phyloP scores from a whole-genome alignment of 2,113 vertebrate genomes.

The Empidonax traillii region DNA sequence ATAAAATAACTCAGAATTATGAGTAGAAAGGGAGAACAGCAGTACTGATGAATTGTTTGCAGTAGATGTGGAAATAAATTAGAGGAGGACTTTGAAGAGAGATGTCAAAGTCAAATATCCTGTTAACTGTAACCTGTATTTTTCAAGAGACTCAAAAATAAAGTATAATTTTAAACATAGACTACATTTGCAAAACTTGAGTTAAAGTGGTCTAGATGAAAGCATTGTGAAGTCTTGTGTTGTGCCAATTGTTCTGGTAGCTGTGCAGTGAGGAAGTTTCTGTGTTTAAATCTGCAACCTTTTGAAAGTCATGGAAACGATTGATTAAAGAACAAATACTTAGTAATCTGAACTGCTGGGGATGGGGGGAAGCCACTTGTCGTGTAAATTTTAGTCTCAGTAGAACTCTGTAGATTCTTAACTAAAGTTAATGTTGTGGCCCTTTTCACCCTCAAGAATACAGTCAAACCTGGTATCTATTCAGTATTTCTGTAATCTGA shows the following conservation, averaged over 20 bases:
- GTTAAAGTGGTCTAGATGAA: not conserved
- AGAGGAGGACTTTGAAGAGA: not conserved
- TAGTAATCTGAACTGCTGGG: not conserved
- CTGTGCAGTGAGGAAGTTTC: not conserved
- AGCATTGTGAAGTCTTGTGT: not conserved
- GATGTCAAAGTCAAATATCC: not conserved
- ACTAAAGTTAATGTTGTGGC: not conserved
- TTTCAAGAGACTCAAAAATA: not conserved
- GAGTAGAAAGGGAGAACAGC: not conserved
- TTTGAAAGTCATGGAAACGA: not conserved
- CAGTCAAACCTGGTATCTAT: not conserved
- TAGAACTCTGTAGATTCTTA: not conserved
- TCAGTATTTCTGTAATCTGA: not conserved
- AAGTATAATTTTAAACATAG: not conserved
- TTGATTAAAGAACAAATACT: not conserved
- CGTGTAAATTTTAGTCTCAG: not conserved
- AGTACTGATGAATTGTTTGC: not conserved
- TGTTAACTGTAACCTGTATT: not conserved
- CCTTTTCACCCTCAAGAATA: not conserved
- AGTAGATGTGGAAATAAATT: not conserved
- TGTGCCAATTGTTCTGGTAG: not conserved
- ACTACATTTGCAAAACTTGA: not conserved
- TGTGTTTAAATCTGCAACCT: not conserved
- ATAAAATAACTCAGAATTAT: not conserved
- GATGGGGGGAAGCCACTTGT: rapidly evolving